These are phyloP conservation scores for Manis javanica DNA, from an alignment of 2,797 vertebrate species.

Conservation along the genomic window DNA sequence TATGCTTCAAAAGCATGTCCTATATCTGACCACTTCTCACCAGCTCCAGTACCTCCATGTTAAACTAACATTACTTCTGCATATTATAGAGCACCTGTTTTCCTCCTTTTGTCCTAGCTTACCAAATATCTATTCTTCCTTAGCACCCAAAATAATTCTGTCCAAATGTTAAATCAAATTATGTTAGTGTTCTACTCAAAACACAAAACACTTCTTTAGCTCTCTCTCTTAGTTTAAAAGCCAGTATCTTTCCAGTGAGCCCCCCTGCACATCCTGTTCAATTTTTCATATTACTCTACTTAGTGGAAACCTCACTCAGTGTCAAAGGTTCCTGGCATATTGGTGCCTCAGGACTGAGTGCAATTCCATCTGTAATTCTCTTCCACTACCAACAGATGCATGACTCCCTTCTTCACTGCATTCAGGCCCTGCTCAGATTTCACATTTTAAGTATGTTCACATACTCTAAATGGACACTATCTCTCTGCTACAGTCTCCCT, in stretches of 20 bases:
- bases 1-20: neutral
- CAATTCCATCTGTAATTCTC: neutral
- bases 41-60: neutral
- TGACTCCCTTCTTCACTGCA: neutral
- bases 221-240: neutral
- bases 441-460: neutral
- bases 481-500: neutral
- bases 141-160: neutral
- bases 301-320: neutral
- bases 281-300: neutral
- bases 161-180: neutral
- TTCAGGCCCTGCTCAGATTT: neutral
- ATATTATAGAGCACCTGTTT: neutral
- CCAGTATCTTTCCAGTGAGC: accelerated
- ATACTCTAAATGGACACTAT: neutral
- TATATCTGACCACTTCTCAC: neutral
- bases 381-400: neutral
- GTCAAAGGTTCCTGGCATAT: neutral
- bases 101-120: neutral
- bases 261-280: neutral
- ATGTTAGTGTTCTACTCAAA: neutral
- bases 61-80: neutral
- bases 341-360: neutral
- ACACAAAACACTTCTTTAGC: neutral
- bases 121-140: neutral